Percentiles rank a stretch among this genome's conserved stretches.
Conservation (phyloP, 2,888 invertebrate species). For the Lypha dubia region DNA sequence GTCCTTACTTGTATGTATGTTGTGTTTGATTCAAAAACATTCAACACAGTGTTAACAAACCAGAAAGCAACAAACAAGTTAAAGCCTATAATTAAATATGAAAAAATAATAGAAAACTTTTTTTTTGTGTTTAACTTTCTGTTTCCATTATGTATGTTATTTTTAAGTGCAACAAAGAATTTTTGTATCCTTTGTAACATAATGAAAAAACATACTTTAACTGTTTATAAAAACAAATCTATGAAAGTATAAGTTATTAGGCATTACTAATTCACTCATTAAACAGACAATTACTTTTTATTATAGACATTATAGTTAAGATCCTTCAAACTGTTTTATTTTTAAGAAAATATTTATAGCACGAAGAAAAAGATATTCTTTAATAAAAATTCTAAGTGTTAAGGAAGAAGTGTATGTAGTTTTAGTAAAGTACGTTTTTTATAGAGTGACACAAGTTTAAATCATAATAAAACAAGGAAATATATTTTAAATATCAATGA, state of each 20-base stretch:
- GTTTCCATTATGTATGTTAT: neutral
- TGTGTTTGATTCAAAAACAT: neutral
- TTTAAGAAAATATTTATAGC: too few relatives aligned
- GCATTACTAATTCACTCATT: conserved; percentile 58
- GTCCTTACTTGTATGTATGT: neutral
- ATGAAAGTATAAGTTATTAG: conserved; percentile 24
- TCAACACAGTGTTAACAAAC: neutral
- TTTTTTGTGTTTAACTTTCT: neutral
- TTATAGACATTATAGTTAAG: conserved; percentile 41
- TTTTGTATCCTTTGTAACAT: neutral
- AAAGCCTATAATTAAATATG: conserved; percentile 22
- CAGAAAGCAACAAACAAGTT: conserved; percentile 24
- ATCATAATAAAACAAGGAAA: too few relatives aligned
- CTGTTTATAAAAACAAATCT: neutral
- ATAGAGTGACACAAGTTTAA: too few relatives aligned
- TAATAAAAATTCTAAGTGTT: neutral
- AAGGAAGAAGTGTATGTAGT: too few relatives aligned
- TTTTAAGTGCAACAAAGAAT: neutral
- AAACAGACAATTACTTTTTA: conserved; percentile 60
- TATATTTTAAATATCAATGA: too few relatives aligned
- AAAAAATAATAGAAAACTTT: neutral
- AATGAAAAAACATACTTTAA: neutral
- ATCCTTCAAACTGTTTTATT: neutral
- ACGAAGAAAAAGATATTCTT: too few relatives aligned
- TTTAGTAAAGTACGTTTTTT: too few relatives aligned